Base-by-base conservation (phyloP, 2,113 vertebrate genomes). In the Boulengeromyrus knoepffleri region DNA sequence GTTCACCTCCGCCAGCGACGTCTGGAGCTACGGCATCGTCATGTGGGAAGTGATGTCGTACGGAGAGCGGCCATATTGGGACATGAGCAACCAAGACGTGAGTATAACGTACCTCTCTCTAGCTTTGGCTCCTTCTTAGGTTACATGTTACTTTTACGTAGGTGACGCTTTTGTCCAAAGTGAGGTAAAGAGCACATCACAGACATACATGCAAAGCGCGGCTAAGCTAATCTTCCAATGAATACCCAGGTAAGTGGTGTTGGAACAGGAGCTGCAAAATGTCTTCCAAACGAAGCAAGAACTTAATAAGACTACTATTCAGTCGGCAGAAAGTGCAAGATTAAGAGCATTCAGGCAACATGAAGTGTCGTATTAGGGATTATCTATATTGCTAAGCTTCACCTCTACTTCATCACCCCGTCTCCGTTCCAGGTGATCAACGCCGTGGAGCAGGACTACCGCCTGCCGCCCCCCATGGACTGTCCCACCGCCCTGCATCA, bases 31-130 rank as follows among this genome's bases (percentile, higher is more conserved):
- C 0, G 99, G 98, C 42, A 99, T 99, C 0, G 98, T 99, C 94
- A 99, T 99, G 99, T 99, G 98, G 99, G 99, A 99, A 92, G 99
- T 99, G 93, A 99, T 99, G 99, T 99, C 98, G 27, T 99, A 99
- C 0, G 99, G 99, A 77, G 99, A 99, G 91, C 95, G 98, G 89
- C 99, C 99, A 3, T 99, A 99, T 95, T 99, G 98, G 98, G 98
- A 99, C 96, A 99, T 99, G 98, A 99, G 97, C 95, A 99, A 99
- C 96, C 98, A 99, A 94, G 98, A 99, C 10, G 98, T 99, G 94
- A 97, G 98, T 95, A 70, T 88, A 27, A 90, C 91, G 89, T 56
- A 85, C 70, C 80, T 89, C 88, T 80, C 24, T 12, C 52, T 17
- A 46, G 53, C 31, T 45, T n/a, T 12, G 39, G 39, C 15, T 31